Evolutionary conservation across 2,113 vertebrate genomes (phyloP).

Genomic region (Strigops habroptila): DNA sequence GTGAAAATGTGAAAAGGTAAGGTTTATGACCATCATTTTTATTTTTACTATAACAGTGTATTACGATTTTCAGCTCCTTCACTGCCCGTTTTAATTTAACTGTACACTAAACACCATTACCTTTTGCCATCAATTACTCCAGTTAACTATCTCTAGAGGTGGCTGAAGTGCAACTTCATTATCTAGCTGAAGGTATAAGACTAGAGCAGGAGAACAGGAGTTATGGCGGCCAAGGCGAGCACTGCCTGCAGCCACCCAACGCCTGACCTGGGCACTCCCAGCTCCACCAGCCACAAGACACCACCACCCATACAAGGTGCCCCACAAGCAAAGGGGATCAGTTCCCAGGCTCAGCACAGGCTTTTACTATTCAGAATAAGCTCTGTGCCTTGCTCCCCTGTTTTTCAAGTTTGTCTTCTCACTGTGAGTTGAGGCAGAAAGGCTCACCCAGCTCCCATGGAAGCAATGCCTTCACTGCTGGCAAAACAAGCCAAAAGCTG

Average conservation of each 20-base stretch:
- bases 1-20: conserved; percentile 79
- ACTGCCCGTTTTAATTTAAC: neutral
- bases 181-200: neutral
- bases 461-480: neutral
- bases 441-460: neutral
- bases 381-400: neutral
- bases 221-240: accelerated
- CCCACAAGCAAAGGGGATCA: neutral
- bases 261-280: neutral
- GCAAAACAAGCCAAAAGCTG: neutral
- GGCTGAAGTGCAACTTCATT: neutral
- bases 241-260: neutral
- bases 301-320: neutral
- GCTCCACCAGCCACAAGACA: neutral
- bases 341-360: neutral
- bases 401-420: conserved; percentile 34
- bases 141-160: neutral
- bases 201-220: neutral
- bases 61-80: neutral
- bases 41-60: neutral
- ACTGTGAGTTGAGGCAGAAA: neutral
- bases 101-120: neutral
- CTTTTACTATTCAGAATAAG: neutral
- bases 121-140: neutral
- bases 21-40: neutral